Conservation (phyloP, 2,888 invertebrate genomes). For the Drosophila multiciliata region DNA sequence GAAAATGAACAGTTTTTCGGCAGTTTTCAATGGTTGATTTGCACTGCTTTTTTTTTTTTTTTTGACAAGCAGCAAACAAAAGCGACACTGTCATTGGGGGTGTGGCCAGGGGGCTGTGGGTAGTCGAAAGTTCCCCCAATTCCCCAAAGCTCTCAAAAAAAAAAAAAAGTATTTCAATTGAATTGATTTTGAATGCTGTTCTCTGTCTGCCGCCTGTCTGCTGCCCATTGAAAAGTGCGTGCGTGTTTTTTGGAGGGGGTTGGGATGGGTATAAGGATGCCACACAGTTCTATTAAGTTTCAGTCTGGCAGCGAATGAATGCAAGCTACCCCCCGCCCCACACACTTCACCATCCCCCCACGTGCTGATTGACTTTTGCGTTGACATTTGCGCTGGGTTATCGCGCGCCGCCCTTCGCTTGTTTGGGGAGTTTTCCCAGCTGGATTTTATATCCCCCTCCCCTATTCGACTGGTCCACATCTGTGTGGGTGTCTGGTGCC, state of each 20-base stretch:
- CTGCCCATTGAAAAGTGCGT: conserved; percentile 75
- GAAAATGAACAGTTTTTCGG: conserved; percentile 66
- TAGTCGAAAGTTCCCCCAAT: conserved; percentile 12
- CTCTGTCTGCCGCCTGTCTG: conserved; percentile 64
- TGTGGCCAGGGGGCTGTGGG: conserved; percentile 1
- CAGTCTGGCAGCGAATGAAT: conserved; percentile 13
- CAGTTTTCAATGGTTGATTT: conserved; percentile 64
- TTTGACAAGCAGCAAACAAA: conserved; percentile 46
- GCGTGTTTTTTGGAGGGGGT: conserved; percentile 37
- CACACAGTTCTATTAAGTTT: conserved; percentile 53
- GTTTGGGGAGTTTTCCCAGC: conserved; percentile 30
- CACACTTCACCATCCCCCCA: not conserved
- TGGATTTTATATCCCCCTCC: not conserved
- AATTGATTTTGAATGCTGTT: conserved; percentile 79
- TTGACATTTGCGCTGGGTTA: conserved; percentile 76
- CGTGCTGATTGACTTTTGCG: conserved; percentile 76
- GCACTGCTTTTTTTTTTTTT: not conserved
- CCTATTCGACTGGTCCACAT: conserved; percentile 29
- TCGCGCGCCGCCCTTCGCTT: conserved; percentile 50
- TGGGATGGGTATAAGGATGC: conserved; percentile 4
- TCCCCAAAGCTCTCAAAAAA: conserved; percentile 15
- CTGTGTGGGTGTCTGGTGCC: conserved; percentile 32
- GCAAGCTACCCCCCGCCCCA: not conserved
- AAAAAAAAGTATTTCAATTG: conserved; percentile 72
- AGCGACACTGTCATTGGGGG: conserved; percentile 46